Conservation (phyloP, 1,140 invertebrate genomes). For the Metaphire vulgaris region DNA sequence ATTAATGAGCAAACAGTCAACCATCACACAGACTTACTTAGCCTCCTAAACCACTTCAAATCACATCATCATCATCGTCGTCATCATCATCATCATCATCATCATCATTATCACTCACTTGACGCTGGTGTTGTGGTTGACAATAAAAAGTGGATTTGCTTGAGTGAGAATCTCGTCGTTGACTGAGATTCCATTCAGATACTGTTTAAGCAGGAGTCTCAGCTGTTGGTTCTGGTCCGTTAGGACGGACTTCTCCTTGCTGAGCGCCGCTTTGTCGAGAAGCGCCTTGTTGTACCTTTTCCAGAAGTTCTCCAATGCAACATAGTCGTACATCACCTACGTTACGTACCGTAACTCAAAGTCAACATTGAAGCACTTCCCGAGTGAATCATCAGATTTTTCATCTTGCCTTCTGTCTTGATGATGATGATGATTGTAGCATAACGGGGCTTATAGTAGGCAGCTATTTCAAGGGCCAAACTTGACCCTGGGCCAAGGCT, state of each 20-base stretch:
- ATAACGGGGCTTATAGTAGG: neutral
- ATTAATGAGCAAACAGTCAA: too few species aligned
- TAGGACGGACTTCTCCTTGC: constrained; percentile 48
- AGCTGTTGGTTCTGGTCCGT: constrained; percentile 49
- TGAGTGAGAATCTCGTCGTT: constrained; percentile 51
- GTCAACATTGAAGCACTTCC: neutral
- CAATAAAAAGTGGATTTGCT: constrained; percentile 50
- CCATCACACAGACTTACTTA: too few species aligned
- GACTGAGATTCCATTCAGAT: constrained; percentile 53
- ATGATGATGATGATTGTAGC: neutral
- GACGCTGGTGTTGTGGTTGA: constrained; percentile 35
- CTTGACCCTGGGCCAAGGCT: neutral
- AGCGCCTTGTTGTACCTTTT: constrained; percentile 52
- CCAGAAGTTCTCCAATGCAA: constrained; percentile 51
- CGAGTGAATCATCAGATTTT: neutral
- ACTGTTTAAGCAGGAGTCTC: constrained; percentile 50
- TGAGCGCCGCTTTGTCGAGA: constrained; percentile 49
- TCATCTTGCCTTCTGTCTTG: neutral
- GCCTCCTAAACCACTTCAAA: too few species aligned
- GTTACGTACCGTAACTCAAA: constrained; percentile 1
- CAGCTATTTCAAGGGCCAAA: neutral
- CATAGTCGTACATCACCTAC: constrained; percentile 49
- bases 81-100: too few species aligned
- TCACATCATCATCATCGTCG: too few species aligned
- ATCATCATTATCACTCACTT: too few species aligned